Evolutionary conservation across 2,888 invertebrate genomes (phyloP).

Genomic region (Drosophila gaucha): DNA sequence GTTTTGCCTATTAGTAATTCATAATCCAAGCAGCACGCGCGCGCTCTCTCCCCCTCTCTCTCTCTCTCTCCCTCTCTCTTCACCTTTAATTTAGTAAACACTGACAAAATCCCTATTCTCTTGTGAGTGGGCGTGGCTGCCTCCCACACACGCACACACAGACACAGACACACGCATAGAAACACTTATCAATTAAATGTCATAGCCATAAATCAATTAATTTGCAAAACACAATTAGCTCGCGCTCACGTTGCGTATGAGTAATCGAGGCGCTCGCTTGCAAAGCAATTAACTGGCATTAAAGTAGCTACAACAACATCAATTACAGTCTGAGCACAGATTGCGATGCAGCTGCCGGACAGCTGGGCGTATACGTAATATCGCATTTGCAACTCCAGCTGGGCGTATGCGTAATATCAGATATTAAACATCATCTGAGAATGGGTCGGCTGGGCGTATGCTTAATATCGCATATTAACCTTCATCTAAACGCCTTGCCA

Average conservation of each 20-base stretch:
- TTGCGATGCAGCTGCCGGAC: constrained; percentile 33
- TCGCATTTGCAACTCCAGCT: constrained; percentile 18
- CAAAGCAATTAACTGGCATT: constrained; percentile 62
- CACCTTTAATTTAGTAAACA: constrained; percentile 62
- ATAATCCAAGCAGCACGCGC: constrained; percentile 58
- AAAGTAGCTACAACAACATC: constrained; percentile 30
- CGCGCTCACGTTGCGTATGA: constrained; percentile 58
- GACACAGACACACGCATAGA: no score
- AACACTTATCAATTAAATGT: constrained; percentile 38
- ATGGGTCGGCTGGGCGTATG: constrained; percentile 34
- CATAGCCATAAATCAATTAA: constrained; percentile 75
- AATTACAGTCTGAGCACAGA: constrained; percentile 40
- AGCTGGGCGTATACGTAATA: constrained; percentile 44
- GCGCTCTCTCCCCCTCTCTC: not conserved
- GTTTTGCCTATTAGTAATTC: constrained; percentile 74
- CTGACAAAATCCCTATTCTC: not conserved
- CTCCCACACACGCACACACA: not conserved
- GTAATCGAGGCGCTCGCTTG: constrained; percentile 51
- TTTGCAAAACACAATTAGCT: constrained; percentile 68
- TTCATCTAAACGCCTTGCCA: not conserved
- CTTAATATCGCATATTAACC: constrained; percentile 37
- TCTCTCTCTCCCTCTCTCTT: not conserved
- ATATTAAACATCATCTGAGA: constrained; percentile 17
- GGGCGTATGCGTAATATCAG: constrained; percentile 40
- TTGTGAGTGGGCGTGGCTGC: not conserved